Conservation (phyloP, 2,797 vertebrate genomes). For the Rousettus madagascariensis region DNA sequence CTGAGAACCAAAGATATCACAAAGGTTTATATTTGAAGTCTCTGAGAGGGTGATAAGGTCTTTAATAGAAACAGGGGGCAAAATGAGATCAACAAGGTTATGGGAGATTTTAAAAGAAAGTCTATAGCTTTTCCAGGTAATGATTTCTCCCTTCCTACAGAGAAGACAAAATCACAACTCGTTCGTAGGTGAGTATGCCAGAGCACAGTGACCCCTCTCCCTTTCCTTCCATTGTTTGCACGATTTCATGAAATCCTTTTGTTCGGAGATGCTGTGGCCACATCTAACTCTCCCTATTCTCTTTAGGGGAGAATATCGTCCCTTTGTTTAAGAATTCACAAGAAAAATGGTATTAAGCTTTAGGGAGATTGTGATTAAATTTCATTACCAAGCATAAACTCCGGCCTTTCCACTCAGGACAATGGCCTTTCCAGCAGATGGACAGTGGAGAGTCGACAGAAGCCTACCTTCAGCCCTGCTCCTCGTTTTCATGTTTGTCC, state of each 20-base stretch:
- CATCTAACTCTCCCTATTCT: neutral
- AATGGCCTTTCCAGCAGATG: neutral
- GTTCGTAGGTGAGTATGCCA: neutral
- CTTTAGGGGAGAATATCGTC: neutral
- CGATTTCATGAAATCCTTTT: neutral
- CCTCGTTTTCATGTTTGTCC: neutral
- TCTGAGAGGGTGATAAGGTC: neutral
- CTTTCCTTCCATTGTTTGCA: neutral
- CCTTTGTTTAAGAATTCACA: neutral
- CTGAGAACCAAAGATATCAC: neutral
- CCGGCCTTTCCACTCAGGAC: neutral
- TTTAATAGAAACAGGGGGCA: neutral
- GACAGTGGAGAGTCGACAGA: rapidly evolving
- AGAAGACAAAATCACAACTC: neutral
- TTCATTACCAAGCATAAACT: neutral
- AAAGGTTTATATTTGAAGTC: neutral
- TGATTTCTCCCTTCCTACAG: neutral
- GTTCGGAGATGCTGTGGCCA: neutral
- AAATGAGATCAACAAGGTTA: neutral
- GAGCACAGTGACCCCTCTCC: neutral
- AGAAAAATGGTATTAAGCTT: neutral
- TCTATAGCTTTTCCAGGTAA: neutral
- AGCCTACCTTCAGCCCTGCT: neutral
- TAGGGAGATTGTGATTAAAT: neutral
- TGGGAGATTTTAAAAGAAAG: neutral